Evolutionary conservation across 2,888 invertebrate genomes (phyloP), one percentile per base, ranked within the genome.

Genomic region (Pinctada fucata): DNA sequence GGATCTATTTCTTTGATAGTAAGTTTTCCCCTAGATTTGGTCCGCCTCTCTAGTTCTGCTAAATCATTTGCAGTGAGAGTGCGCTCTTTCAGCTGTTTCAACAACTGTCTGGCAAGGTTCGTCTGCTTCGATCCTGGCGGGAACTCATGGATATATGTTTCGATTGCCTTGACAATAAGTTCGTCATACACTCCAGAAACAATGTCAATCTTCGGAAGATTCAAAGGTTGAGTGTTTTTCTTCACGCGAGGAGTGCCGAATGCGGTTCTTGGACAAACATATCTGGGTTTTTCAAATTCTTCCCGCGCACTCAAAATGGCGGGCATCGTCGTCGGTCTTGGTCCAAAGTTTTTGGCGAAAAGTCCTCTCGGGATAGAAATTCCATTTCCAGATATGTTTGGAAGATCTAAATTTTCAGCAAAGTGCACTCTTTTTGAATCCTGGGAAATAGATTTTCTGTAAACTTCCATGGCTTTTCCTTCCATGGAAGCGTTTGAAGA

Each of bases 131-230:
- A 78, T n/a, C 83, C 80, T 3, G 85, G 82, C n/a, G 84, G 83
- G 2, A 85, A 80, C 52, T 83, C 84, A 66, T 83, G 83, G n/a
- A 88, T 78, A 68, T 87, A 88, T 48, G 85, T 80, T 79, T 88
- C 83, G 49, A 88, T 86, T 72, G 87, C 87, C 75, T 88, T 88
- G 31, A 88, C 81, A 50, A 88, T 86, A 72, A 88, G 82, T 73
- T 88, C 88, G 69, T 88, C 87, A 72, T 88, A 88, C n/a, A 88
- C 87, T 16, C 83, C 85, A 0, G 87, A 86, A 13, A 88, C 85
- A 31, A 88, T 87, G 77, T 88, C 88, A 47, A 88, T 87, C 82
- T 87, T 87, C 10, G 88, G 87, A n/a, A 88, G 81, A n/a, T 85
- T 80, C 68, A 88, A 64, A 0, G 84, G 83, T 5, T 80, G 72